Conservation (phyloP, 1,140 invertebrate genomes). For the Drosophila hydei region DNA sequence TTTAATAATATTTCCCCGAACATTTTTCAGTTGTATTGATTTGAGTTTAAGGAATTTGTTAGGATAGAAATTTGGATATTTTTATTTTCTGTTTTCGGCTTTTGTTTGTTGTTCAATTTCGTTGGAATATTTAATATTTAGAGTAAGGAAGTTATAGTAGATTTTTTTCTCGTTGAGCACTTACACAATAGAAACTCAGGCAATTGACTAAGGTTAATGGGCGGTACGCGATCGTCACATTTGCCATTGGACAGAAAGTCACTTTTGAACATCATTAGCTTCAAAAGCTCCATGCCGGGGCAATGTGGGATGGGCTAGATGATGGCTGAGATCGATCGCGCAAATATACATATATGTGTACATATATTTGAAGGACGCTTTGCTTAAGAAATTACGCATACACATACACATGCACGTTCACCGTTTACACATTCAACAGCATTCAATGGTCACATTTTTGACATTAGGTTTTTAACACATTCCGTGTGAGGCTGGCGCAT, state of each 20-base stretch:
- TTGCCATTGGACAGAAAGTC: conserved; percentile 83
- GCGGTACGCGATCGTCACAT: conserved; percentile 86
- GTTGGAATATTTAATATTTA: not conserved
- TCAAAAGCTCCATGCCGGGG: conserved; percentile 81
- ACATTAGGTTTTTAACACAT: conserved; percentile 28
- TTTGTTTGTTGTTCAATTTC: too few relatives aligned
- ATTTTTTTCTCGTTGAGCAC: conserved; percentile 25
- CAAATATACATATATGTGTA: not conserved
- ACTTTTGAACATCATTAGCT: conserved; percentile 84
- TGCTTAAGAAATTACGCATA: conserved; percentile 29
- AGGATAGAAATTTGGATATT: too few relatives aligned
- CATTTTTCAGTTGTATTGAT: too few relatives aligned
- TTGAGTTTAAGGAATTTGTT: too few relatives aligned
- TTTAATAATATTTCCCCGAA: too few relatives aligned
- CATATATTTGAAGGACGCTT: not conserved
- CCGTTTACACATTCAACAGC: conserved; percentile 32
- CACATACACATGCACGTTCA: conserved; percentile 40
- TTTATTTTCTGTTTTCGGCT: too few relatives aligned
- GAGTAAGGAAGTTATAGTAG: not conserved
- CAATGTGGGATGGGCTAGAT: not conserved
- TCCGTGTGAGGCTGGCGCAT: conserved; percentile 45
- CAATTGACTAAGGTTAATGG: conserved; percentile 89
- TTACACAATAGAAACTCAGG: conserved; percentile 90
- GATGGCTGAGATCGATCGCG: conserved; percentile 5
- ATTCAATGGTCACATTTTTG: conserved; percentile 42